These are phyloP conservation scores for Syrista parreyssii DNA, from an alignment of 2,888 invertebrate species.

Conservation along the genomic window DNA sequence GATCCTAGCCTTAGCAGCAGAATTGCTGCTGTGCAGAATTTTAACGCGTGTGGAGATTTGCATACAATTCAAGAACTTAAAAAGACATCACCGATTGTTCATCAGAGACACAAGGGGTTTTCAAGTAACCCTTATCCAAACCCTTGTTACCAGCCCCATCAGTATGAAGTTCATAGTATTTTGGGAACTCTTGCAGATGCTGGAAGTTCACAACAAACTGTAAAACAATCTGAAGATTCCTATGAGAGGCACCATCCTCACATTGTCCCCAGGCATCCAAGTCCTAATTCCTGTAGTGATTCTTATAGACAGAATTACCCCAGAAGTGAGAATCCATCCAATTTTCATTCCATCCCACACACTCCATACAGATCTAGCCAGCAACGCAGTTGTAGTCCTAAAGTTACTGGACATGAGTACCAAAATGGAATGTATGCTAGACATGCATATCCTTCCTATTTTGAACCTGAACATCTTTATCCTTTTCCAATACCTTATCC, in stretches of 20 bases:
- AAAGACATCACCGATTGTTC: not conserved
- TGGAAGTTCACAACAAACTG: not conserved
- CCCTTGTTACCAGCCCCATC: not conserved
- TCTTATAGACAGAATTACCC: not conserved
- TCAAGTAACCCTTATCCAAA: not conserved
- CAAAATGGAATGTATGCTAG: slow-evolving; percentile 5
- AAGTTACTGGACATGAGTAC: not conserved
- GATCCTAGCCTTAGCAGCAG: slow-evolving; percentile 12
- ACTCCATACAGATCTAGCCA: not conserved
- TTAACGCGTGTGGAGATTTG: not conserved
- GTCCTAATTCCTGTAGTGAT: not conserved
- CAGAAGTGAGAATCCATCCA: not conserved
- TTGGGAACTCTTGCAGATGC: not conserved
- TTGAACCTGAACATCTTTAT: slow-evolving; percentile 15
- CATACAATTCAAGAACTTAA: not conserved
- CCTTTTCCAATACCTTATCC: slow-evolving; percentile 15
- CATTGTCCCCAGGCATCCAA: not conserved
- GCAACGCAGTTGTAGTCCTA: not conserved
- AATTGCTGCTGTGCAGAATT: not conserved
- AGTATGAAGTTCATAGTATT: not conserved
- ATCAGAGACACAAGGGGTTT: not conserved
- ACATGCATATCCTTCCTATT: slow-evolving; percentile 12
- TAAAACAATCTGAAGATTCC: not conserved
- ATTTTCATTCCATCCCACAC: not conserved
- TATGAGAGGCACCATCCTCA: not conserved